Percentiles rank a stretch among this genome's conserved stretches.
These are phyloP conservation scores for Drosophila mayri DNA, from an alignment of 1,140 invertebrate genomes.

Conservation along the genomic window DNA sequence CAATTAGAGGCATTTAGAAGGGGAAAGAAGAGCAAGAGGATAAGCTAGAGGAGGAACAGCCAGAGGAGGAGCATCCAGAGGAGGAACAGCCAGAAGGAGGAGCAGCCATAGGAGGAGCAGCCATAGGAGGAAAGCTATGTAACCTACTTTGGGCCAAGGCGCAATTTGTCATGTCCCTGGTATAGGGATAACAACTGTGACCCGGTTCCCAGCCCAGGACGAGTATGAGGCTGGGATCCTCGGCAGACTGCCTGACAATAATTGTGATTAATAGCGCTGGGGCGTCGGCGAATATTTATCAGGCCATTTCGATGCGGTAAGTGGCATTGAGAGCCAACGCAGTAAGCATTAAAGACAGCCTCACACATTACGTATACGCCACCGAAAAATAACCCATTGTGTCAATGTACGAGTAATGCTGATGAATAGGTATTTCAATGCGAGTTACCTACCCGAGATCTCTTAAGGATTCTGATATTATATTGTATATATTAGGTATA, in stretches of 20 bases:
- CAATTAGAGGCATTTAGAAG: slow-evolving; percentile 49
- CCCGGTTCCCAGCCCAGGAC: slow-evolving; percentile 24
- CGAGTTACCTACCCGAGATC: background rate
- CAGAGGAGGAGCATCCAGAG: background rate
- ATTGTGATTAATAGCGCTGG: slow-evolving; percentile 70
- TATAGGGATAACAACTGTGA: slow-evolving; percentile 42
- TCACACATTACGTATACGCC: slow-evolving; percentile 36
- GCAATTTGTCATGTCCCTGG: slow-evolving; percentile 52
- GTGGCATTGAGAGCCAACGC: slow-evolving; percentile 37
- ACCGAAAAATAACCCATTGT: slow-evolving; percentile 6
- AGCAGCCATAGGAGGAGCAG: too few species aligned
- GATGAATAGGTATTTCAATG: slow-evolving; percentile 34
- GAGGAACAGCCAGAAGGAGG: background rate
- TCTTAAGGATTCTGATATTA: background rate
- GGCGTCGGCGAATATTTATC: slow-evolving; percentile 44
- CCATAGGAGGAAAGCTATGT: slow-evolving; percentile 14
- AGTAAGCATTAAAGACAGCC: slow-evolving; percentile 40
- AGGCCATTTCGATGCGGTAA: slow-evolving; percentile 25
- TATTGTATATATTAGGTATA: slow-evolving; percentile 1
- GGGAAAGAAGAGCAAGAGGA: background rate
- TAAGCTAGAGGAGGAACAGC: background rate
- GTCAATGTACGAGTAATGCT: slow-evolving; percentile 11
- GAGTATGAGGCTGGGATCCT: background rate
- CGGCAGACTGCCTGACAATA: slow-evolving; percentile 52
- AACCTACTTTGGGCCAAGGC: slow-evolving; percentile 44